Evolutionary conservation across 2,888 invertebrate species (phyloP).

Genomic region (Baronia brevicornis): DNA sequence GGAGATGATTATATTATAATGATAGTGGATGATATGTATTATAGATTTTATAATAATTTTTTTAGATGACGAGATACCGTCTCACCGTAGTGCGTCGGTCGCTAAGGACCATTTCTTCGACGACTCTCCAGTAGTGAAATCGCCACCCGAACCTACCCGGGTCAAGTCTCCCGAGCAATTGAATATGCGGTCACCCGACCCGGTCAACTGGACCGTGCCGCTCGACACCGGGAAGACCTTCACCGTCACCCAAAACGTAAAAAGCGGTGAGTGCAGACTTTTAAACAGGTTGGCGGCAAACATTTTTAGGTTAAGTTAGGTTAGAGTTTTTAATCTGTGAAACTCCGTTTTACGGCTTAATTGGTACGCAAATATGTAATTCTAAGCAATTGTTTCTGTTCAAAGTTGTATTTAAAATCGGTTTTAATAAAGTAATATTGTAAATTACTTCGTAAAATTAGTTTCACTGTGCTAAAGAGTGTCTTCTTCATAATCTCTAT

Average conservation of each 20-base stretch:
- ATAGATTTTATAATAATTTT: too few relatives aligned
- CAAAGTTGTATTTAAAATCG: conserved; percentile 1
- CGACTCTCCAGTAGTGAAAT: conserved; percentile 84
- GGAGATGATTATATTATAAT: too few relatives aligned
- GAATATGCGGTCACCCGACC: conserved; percentile 94
- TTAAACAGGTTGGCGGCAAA: conserved; percentile 44
- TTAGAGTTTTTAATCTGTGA: conserved; percentile 14
- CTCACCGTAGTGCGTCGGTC: conserved; percentile 68
- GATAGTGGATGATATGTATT: too few relatives aligned
- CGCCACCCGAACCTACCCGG: conserved; percentile 93
- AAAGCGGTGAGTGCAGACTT: conserved; percentile 70
- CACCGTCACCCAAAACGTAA: conserved; percentile 94
- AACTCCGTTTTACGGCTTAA: conserved; percentile 12
- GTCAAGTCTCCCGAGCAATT: conserved; percentile 95
- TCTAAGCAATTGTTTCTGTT: conserved; percentile 6
- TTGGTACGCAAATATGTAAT: neutral
- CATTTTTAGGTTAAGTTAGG: conserved; percentile 38
- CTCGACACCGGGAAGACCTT: conserved; percentile 95
- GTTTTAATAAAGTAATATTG: conserved; percentile 12
- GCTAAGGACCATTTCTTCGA: conserved; percentile 72
- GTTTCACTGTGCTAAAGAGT: conserved; percentile 42
- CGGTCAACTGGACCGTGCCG: conserved; percentile 96
- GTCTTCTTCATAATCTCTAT: conserved; percentile 40
- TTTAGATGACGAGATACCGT: conserved; percentile 63
- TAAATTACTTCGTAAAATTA: conserved; percentile 28